Evolutionary conservation across 1,140 invertebrate species (phyloP).

Genomic region (Macrotrachela quadricornifera): DNA sequence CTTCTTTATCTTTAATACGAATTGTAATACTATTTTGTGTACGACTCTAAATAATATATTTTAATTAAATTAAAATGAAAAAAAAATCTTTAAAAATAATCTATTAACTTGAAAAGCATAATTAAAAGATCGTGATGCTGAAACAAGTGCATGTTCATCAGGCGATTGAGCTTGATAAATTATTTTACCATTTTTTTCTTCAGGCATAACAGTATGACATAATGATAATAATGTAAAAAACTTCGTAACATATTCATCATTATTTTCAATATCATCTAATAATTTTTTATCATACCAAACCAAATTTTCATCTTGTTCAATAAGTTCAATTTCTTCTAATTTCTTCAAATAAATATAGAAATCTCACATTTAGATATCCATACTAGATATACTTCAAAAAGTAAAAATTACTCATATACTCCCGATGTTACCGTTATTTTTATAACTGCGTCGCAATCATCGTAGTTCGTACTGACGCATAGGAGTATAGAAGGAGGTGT

Average conservation of each 20-base stretch:
- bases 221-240: slow-evolving; percentile 5
- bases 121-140: slow-evolving; percentile 88
- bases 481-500: too few species aligned
- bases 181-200: slow-evolving; percentile 31
- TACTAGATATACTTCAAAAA: too few species aligned
- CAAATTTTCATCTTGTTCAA: not conserved
- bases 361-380: too few species aligned
- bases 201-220: slow-evolving; percentile 8
- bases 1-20: slow-evolving; percentile 28
- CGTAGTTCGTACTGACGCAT: too few species aligned
- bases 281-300: not conserved
- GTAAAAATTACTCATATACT: too few species aligned
- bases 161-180: slow-evolving; percentile 78
- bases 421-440: too few species aligned
- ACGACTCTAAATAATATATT: slow-evolving; percentile 14
- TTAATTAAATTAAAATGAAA: too few species aligned
- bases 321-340: too few species aligned
- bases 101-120: too few species aligned
- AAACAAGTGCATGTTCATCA: slow-evolving; percentile 86
- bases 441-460: too few species aligned
- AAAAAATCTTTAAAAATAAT: too few species aligned
- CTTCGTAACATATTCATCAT: not conserved
- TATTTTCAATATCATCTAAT: not conserved
- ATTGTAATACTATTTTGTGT: slow-evolving; percentile 34
- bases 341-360: too few species aligned